phyloP scores from a whole-genome alignment of 1,140 invertebrate species.

The Pentalonia nigronervosa region DNA sequence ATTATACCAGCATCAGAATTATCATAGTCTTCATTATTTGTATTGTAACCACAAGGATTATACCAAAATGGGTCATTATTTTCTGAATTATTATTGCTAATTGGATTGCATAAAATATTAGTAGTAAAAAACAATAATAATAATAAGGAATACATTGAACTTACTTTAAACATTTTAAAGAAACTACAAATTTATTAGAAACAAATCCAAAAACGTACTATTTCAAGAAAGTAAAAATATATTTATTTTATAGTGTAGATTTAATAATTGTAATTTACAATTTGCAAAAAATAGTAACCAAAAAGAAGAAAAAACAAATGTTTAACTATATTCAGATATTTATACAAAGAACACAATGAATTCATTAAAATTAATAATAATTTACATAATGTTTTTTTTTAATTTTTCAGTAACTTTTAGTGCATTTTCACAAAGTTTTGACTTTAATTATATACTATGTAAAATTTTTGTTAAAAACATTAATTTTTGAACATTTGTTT shows the following conservation, averaged over 20 bases:
- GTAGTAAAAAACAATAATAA: background rate
- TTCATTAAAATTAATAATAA: background rate
- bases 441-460: background rate
- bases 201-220: background rate
- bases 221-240: background rate
- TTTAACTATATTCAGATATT: background rate
- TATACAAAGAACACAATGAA: background rate
- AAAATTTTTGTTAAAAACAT: background rate
- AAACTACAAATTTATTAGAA: background rate
- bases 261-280: background rate
- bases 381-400: background rate
- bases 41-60: conserved; percentile 5
- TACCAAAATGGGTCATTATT: conserved; percentile 14
- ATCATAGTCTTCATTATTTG: background rate
- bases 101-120: background rate
- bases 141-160: background rate
- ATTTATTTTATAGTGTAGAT: conserved; percentile 18
- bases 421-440: background rate
- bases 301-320: background rate
- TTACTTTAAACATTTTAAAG: background rate
- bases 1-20: background rate
- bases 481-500: background rate
- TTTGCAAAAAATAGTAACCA: background rate
- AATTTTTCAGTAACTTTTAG: background rate
- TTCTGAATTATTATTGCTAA: background rate